phyloP scores from a whole-genome alignment of 2,797 vertebrate genomes.

The Taenioides sp. region DNA sequence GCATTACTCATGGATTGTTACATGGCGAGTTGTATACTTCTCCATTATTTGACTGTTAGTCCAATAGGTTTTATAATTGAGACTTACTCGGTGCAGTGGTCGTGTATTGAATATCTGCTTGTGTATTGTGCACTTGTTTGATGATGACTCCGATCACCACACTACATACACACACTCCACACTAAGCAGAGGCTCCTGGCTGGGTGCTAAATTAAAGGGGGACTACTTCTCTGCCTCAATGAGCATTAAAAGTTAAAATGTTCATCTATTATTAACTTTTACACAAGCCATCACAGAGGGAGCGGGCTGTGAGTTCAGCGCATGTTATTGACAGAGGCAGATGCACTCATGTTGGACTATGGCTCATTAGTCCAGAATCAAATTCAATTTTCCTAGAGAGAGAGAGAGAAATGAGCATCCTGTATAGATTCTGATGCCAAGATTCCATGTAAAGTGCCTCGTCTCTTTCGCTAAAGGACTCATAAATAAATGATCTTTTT shows the following conservation, averaged over 20 bases:
- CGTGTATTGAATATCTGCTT: constrained; percentile 34
- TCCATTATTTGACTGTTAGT: background rate
- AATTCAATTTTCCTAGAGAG: constrained; percentile 46
- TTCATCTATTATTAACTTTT: constrained; percentile 72
- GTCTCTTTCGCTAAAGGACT: constrained; percentile 36
- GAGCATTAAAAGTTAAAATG: constrained; percentile 71
- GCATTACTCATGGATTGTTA: background rate
- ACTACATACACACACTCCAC: constrained; percentile 16
- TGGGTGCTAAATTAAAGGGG: constrained; percentile 67
- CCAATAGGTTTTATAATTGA: background rate
- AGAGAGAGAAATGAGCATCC: constrained; percentile 33
- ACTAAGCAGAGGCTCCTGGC: constrained; percentile 37
- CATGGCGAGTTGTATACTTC: background rate
- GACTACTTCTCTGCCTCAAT: constrained; percentile 52
- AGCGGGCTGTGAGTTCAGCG: constrained; percentile 38
- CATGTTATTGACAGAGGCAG: constrained; percentile 48
- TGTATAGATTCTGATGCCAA: constrained; percentile 31
- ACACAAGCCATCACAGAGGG: constrained; percentile 53
- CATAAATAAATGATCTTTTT: constrained; percentile 61
- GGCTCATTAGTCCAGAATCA: constrained; percentile 56
- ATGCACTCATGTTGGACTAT: constrained; percentile 41
- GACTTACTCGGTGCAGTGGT: background rate
- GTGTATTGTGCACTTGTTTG: constrained; percentile 36
- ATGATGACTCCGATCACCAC: constrained; percentile 43
- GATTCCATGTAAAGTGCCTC: constrained; percentile 57